Evolutionary conservation across 2,797 vertebrate species (phyloP), one percentile per base, ranked within the genome.

Genomic region (Esox lucius): DNA sequence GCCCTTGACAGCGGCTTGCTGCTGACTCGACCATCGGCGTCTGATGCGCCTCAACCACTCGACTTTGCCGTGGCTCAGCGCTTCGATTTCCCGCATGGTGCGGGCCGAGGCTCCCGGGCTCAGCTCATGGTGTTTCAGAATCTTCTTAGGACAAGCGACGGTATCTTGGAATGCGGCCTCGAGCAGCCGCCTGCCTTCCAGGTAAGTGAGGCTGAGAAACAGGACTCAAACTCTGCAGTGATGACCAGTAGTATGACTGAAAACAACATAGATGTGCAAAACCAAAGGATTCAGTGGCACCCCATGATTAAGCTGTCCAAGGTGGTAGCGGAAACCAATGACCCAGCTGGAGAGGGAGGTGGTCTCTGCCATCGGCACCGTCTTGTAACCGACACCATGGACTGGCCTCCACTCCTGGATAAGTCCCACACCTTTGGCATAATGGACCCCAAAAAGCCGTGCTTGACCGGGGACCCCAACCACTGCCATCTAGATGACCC

Each of bases 91-190:
- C 78, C 83, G 61, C 86, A 74, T 62, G 56, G 68, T 46, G 83
- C 74, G 16, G 83, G 89, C 12, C 82, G 78, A 72, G 86, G 86
- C 1, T 84, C 87, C 0, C 90, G 89, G 59, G 93, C 93, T n/a
- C 93, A 95, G 90, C 88, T 95, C 78, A 94, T 96, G 94, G 95
- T 96, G 71, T 94, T 96, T 82, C 94, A 95, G 87, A 95, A 95
- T 87, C 88, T 91, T 80, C 85, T 93, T 59, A 90, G 91, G 73
- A 86, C 90, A 69, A 76, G 89, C 78, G 91, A 93, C 83, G 85
- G 87, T 80, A 85, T 87, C 68, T 71, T 87, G 68, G 86, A 89
- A 82, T 88, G 86, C 78, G 81, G 86, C 3, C 39, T 88, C 70
- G 87, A 87, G 72, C 90, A 84, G 71, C 82, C 81, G 7, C 76